Conservation (phyloP, 1,140 invertebrate species). For the Ephestia elutella region DNA sequence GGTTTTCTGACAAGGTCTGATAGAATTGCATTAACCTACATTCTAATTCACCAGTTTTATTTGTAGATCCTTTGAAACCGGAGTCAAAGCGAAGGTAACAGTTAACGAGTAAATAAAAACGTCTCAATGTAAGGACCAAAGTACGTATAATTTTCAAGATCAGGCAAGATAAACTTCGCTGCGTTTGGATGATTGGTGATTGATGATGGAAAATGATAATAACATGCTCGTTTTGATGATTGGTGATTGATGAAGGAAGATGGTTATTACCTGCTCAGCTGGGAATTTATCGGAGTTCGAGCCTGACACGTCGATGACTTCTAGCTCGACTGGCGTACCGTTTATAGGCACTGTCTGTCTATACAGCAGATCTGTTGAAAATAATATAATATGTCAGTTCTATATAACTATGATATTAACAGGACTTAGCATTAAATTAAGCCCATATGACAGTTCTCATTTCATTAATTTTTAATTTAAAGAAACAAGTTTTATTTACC, state of each 20-base stretch:
- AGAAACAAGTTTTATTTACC: no score
- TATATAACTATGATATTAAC: no score
- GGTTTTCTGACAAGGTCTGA: slow-evolving; percentile 28
- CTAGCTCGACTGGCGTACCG: slow-evolving; percentile 81
- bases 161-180: background rate
- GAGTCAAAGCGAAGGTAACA: slow-evolving; percentile 11
- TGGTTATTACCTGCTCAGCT: slow-evolving; percentile 63
- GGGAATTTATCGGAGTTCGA: slow-evolving; percentile 75
- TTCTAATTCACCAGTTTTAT: slow-evolving; percentile 17
- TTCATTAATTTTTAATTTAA: no score
- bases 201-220: no score
- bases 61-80: slow-evolving; percentile 9
- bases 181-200: background rate
- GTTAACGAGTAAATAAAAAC: slow-evolving; percentile 7
- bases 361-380: slow-evolving; percentile 83
- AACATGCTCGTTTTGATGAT: background rate
- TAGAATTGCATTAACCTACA: slow-evolving; percentile 35
- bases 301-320: slow-evolving; percentile 85
- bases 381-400: slow-evolving; percentile 20
- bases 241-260: background rate
- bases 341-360: slow-evolving; percentile 82
- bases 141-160: background rate
- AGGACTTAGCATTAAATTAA: no score
- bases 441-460: no score
- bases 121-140: no score